Conservation (phyloP, 1,140 invertebrate species). For the Sesamia nonagrioides region DNA sequence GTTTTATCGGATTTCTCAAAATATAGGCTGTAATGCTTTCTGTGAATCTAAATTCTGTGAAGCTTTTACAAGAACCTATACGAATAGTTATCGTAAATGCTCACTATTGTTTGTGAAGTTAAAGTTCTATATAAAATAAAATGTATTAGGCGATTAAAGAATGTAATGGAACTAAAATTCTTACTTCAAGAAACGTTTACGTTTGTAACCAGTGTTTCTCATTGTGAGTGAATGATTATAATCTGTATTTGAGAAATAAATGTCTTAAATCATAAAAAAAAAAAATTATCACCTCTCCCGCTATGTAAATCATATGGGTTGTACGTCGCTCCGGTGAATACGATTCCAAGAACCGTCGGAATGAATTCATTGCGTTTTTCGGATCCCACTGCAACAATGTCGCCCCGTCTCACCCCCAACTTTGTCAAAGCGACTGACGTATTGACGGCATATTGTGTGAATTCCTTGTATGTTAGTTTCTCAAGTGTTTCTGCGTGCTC, state of each 20-base stretch:
- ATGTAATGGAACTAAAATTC: slow-evolving; percentile 39
- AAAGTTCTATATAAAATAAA: slow-evolving; percentile 1
- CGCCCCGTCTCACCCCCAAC: slow-evolving; percentile 78
- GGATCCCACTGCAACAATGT: slow-evolving; percentile 88
- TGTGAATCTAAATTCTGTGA: not conserved
- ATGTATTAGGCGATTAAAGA: slow-evolving; percentile 77
- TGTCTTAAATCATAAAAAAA: no score
- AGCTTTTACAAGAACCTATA: no score
- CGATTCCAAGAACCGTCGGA: slow-evolving; percentile 87
- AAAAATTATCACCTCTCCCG: slow-evolving; percentile 86
- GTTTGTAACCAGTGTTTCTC: no score
- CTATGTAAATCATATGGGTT: slow-evolving; percentile 77
- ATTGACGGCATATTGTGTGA: slow-evolving; percentile 70
- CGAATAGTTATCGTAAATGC: not conserved
- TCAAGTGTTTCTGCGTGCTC: slow-evolving; percentile 64
- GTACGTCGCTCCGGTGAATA: slow-evolving; percentile 72
- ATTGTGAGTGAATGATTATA: no score
- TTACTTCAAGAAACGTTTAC: no score
- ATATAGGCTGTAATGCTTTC: not conserved
- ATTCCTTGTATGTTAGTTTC: slow-evolving; percentile 64
- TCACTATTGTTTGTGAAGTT: slow-evolving; percentile 11
- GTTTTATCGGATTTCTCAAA: not conserved
- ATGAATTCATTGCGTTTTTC: slow-evolving; percentile 89
- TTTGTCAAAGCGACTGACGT: slow-evolving; percentile 62
- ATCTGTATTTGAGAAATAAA: no score